These are phyloP conservation scores for Galbula dea DNA, from an alignment of 2,113 vertebrate species.

Conservation along the genomic window DNA sequence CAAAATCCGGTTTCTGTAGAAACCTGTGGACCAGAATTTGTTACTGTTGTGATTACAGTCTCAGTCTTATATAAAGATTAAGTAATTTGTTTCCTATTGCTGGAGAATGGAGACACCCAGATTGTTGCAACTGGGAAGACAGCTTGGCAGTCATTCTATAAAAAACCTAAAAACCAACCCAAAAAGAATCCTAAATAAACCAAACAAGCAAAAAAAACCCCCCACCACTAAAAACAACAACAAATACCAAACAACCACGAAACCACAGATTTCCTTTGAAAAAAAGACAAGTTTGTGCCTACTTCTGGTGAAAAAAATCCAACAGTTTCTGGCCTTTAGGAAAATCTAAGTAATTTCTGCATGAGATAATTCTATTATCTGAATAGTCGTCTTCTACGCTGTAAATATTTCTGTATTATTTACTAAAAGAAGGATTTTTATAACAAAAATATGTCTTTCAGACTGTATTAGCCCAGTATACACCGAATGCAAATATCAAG, in stretches of 20 bases:
- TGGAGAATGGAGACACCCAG: not conserved
- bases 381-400: not conserved
- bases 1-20: not conserved
- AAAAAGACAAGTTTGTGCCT: not conserved
- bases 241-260: not conserved
- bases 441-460: not conserved
- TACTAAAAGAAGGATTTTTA: not conserved
- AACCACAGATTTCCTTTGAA: not conserved
- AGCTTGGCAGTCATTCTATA: not conserved
- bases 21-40: not conserved
- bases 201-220: not conserved
- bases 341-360: not conserved
- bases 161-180: no score
- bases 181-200: not conserved
- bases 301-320: not conserved
- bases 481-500: not conserved
- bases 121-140: not conserved
- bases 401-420: not conserved
- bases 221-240: accelerated
- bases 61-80: not conserved
- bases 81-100: not conserved
- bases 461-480: not conserved
- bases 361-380: not conserved
- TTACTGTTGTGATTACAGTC: not conserved
- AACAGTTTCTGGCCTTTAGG: not conserved